Conservation (phyloP, 2,888 invertebrate species). For the Caenorhabditis angaria region DNA sequence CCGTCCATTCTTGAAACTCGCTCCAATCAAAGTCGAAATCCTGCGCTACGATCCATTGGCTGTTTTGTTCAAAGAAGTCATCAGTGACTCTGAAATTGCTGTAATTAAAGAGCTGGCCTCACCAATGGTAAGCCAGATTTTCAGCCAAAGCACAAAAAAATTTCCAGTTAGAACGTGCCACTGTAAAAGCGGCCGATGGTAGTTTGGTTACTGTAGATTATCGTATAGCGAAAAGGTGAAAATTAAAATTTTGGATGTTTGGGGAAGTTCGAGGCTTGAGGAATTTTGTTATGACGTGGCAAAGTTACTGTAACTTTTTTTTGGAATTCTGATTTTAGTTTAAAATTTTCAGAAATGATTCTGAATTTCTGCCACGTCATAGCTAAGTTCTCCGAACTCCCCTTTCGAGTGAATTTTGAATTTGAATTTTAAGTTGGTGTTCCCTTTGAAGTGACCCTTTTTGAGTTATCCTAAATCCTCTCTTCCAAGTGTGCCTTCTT, state of each 20-base stretch:
- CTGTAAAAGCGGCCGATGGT: conserved; percentile 51
- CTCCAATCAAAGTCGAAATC: conserved; percentile 72
- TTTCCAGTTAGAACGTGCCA: conserved; percentile 55
- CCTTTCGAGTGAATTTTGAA: not conserved
- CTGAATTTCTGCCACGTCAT: too few species aligned
- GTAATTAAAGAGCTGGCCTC: conserved; percentile 85
- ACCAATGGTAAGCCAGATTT: conserved; percentile 79
- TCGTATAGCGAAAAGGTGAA: conserved; percentile 59
- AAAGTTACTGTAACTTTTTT: too few species aligned
- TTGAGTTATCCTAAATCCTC: too few species aligned
- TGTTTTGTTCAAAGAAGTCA: conserved; percentile 64
- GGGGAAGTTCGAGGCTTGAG: not conserved
- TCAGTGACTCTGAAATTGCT: conserved; percentile 87
- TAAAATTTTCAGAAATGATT: too few species aligned
- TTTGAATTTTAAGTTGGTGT: not conserved
- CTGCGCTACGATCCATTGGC: conserved; percentile 66
- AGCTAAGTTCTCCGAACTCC: too few species aligned
- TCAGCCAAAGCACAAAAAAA: not conserved
- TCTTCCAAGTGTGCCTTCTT: conserved; percentile 13
- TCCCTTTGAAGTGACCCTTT: conserved; percentile 13
- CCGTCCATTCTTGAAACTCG: conserved; percentile 66
- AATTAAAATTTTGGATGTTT: not conserved
- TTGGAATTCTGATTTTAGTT: too few species aligned
- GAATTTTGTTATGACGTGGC: too few species aligned
- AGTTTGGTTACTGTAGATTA: conserved; percentile 49